These are phyloP conservation scores for Erythrolamprus reginae DNA, from an alignment of 2,113 vertebrate species.

Conservation along the genomic window DNA sequence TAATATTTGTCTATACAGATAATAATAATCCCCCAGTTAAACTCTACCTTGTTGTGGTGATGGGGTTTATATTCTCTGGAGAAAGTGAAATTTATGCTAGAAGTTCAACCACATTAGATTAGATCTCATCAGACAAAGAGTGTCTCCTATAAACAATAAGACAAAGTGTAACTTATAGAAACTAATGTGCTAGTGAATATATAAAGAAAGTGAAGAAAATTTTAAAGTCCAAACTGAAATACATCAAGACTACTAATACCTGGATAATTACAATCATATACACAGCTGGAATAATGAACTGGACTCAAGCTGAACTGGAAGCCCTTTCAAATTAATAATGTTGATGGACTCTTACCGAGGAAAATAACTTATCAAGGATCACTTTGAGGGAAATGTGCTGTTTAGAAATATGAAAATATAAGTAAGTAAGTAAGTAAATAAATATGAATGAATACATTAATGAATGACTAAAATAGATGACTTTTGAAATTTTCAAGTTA, in stretches of 20 bases:
- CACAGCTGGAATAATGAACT: background rate
- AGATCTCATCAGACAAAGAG: too few relatives aligned
- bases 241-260: background rate
- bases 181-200: background rate
- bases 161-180: too few relatives aligned
- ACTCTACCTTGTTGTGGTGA: background rate
- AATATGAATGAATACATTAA: too few relatives aligned
- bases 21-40: background rate
- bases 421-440: too few relatives aligned
- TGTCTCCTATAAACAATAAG: too few relatives aligned
- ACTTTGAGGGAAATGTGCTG: too few relatives aligned
- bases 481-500: too few relatives aligned
- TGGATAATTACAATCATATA: background rate
- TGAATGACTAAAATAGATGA: too few relatives aligned
- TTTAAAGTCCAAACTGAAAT: background rate
- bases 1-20: background rate
- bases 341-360: too few relatives aligned
- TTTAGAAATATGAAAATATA: too few relatives aligned
- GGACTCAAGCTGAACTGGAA: background rate
- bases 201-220: background rate
- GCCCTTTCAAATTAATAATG: background rate
- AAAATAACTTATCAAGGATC: too few relatives aligned
- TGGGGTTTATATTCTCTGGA: background rate
- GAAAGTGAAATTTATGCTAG: background rate
- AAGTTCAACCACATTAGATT: background rate